Conservation (phyloP, 2,888 invertebrate species). For the Pogonocherus hispidulus region DNA sequence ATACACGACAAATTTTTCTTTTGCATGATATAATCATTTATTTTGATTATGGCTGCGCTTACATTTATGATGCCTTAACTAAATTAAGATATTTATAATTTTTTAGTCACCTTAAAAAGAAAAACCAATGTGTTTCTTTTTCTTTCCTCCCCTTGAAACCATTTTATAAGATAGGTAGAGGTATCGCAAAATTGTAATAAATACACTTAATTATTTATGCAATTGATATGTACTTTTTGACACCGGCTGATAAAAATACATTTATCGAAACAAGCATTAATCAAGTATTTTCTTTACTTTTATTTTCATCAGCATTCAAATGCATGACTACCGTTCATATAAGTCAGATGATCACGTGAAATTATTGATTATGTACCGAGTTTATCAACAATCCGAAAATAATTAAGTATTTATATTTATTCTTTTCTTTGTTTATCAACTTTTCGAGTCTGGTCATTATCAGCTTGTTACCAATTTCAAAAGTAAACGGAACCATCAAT, state of each 20-base stretch:
- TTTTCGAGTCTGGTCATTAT: too few relatives aligned
- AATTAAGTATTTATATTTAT: neutral
- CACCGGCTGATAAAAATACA: neutral
- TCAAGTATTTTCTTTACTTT: neutral
- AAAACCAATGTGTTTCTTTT: too few relatives aligned
- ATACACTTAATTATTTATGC: neutral
- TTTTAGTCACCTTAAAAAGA: too few relatives aligned
- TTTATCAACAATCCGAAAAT: neutral
- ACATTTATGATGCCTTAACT: too few relatives aligned
- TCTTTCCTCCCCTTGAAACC: too few relatives aligned
- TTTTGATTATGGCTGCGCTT: too few relatives aligned
- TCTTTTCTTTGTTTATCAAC: neutral
- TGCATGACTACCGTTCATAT: neutral
- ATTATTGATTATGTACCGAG: neutral
- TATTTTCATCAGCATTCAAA: constrained; percentile 1
- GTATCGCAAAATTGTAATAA: too few relatives aligned
- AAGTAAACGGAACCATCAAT: too few relatives aligned
- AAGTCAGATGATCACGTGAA: constrained; percentile 3
- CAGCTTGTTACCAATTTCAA: too few relatives aligned
- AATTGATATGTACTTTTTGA: neutral
- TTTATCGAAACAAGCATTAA: neutral
- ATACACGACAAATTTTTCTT: constrained; percentile 27
- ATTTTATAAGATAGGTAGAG: too few relatives aligned
- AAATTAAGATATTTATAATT: too few relatives aligned
- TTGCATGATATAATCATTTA: constrained; percentile 10